phyloP scores from a whole-genome alignment of 2,113 vertebrate genomes.

The Desmodus rotundus region DNA sequence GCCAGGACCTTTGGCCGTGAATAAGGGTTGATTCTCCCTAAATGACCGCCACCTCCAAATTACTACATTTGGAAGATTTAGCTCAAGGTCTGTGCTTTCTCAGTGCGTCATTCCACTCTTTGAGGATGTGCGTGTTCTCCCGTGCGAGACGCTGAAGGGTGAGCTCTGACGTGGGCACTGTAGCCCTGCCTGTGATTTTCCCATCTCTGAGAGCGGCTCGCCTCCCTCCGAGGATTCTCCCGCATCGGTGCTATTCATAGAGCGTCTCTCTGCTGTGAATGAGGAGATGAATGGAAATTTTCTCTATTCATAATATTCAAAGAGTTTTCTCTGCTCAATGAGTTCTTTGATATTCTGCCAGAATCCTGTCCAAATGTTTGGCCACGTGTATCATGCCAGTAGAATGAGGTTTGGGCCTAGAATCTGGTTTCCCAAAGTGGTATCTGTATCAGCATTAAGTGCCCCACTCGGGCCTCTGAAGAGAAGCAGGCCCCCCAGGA shows the following conservation, averaged over 20 bases:
- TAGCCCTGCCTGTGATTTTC: background rate
- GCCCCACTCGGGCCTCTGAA: background rate
- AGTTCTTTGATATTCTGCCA: background rate
- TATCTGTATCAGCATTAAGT: background rate
- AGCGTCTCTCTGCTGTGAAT: background rate
- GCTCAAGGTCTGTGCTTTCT: background rate
- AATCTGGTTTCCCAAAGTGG: background rate
- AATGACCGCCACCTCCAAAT: background rate
- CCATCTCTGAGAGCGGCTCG: background rate
- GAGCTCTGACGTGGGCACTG: background rate
- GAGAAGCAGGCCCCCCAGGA: background rate
- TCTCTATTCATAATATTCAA: conserved; percentile 31
- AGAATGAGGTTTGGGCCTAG: background rate
- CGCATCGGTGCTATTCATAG: background rate
- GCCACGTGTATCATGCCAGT: background rate
- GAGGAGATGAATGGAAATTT: conserved; percentile 47
- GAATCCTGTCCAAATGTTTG: background rate
- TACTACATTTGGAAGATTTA: background rate
- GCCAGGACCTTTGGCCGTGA: background rate
- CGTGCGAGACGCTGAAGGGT: rapidly evolving
- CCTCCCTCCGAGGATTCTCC: background rate
- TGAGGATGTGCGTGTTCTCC: background rate
- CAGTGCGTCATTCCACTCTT: rapidly evolving
- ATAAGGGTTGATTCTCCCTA: conserved; percentile 37
- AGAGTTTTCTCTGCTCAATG: background rate